A percentile compares a stretch with the other conserved stretches of the same genome.
These are phyloP conservation scores for Tragelaphus strepsiceros DNA, from an alignment of 2,113 vertebrate genomes.

Conservation along the genomic window DNA sequence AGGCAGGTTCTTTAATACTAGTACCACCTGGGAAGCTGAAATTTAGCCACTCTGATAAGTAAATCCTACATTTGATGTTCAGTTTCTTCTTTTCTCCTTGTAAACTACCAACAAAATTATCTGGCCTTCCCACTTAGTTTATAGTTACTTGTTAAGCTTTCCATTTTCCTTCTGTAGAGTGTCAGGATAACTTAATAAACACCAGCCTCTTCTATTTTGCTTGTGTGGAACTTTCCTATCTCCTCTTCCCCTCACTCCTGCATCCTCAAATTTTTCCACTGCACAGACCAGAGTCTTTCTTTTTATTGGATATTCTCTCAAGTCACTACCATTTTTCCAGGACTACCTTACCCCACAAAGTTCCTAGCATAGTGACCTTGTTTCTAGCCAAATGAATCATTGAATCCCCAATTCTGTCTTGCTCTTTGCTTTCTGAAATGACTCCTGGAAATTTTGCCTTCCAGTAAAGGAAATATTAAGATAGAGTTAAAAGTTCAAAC, in stretches of 20 bases:
- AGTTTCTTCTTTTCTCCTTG: neutral
- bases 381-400: neutral
- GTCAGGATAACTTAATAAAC: neutral
- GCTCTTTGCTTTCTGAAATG: neutral
- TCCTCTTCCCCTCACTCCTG: neutral
- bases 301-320: neutral
- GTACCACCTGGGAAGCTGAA: neutral
- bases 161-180: neutral
- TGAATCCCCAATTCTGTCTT: neutral
- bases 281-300: neutral
- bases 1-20: neutral
- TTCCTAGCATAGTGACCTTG: neutral
- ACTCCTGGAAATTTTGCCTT: neutral
- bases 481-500: neutral
- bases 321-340: neutral
- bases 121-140: neutral
- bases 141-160: neutral
- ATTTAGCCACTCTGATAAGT: neutral
- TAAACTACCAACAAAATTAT: neutral
- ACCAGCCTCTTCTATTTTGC: neutral
- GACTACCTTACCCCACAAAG: neutral
- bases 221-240: neutral
- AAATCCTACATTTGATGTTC: neutral
- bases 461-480: neutral
- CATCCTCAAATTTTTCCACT: neutral